Evolutionary conservation across 1,140 invertebrate genomes (phyloP), one percentile per base, ranked within the genome.

Genomic region (Aphis craccivora): DNA sequence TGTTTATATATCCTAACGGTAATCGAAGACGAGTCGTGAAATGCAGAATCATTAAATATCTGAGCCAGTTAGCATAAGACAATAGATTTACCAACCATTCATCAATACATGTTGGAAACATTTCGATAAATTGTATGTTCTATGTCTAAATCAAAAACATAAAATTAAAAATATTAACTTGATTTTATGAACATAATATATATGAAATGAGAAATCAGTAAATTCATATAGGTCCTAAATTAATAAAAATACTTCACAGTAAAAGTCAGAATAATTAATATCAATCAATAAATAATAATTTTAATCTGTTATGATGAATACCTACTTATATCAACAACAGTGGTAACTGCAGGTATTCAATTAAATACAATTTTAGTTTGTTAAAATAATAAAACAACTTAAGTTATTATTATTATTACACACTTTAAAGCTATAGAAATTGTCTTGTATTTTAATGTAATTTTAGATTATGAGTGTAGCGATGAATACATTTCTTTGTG

Each of bases 21-120:
- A 93, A 83, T 53, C n/a, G 48, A 81, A 93, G 81, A 86, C 91
- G 67, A 84, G 81, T 86, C 76, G n/a, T 35, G 91, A 81, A 93
- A 93, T 93, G 91, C 40, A 22, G 76, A 51, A 86, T 86, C 91
- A 48, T 93, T 93, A 93, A 93, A 93, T 76, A 25, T 23, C 81
- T 22, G 30, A 86, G 48, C 45, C 48, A 81, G 48, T 84, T 55
- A 35, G 25, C 53, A 43, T 25, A 35, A 90, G 14, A 90, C 53
- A 37, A 20, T 23, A 76, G 60, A 89, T 89, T 89, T 55, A 55
- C 30, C 7, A n/a, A 23, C n/a, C 7, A 20, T 9, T 18, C n/a
- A 23, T 20, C 7, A 20, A 9, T 18, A 35, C 11, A 43, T 1
- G 30, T 48, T 45, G 86, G 43, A 48, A 43, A 87, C 86, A 87